These are phyloP conservation scores for Echinarachnius parma DNA, from an alignment of 53 echinoderm and acorn worm species.

Conservation along the genomic window DNA sequence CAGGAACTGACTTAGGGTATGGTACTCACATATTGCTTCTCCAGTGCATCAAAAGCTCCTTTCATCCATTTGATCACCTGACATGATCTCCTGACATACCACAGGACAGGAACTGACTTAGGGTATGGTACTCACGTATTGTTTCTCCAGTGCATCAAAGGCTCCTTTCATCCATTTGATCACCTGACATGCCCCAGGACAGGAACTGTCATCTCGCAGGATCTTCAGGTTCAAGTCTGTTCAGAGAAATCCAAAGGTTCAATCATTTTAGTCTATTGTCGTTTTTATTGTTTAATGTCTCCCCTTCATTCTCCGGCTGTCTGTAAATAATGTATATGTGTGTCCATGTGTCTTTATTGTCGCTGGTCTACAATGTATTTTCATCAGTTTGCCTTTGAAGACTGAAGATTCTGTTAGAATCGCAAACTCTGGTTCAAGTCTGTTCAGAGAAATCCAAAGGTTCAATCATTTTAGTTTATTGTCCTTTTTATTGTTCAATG, in stretches of 20 bases:
- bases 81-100: slow-evolving; percentile 36
- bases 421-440: no score
- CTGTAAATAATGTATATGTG: not conserved
- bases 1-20: no score
- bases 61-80: slow-evolving; percentile 87
- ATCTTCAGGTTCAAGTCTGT: slow-evolving; percentile 89
- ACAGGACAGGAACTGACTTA: not conserved
- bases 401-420: no score
- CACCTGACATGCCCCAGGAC: slow-evolving; percentile 94
- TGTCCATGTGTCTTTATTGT: no score
- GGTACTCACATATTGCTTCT: slow-evolving; percentile 91
- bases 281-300: no score
- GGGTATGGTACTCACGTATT: slow-evolving; percentile 82
- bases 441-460: no score
- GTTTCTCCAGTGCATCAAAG: slow-evolving; percentile 96
- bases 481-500: no score
- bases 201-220: slow-evolving; percentile 83
- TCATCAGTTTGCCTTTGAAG: not conserved
- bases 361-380: no score
- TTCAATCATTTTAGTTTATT: no score
- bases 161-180: slow-evolving; percentile 98
- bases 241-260: no score
- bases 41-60: slow-evolving; percentile 86
- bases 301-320: no score
- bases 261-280: no score